Evolutionary conservation across 1,140 invertebrate genomes (phyloP), one percentile per base, ranked within the genome.

Genomic region (Babylonia areolata): DNA sequence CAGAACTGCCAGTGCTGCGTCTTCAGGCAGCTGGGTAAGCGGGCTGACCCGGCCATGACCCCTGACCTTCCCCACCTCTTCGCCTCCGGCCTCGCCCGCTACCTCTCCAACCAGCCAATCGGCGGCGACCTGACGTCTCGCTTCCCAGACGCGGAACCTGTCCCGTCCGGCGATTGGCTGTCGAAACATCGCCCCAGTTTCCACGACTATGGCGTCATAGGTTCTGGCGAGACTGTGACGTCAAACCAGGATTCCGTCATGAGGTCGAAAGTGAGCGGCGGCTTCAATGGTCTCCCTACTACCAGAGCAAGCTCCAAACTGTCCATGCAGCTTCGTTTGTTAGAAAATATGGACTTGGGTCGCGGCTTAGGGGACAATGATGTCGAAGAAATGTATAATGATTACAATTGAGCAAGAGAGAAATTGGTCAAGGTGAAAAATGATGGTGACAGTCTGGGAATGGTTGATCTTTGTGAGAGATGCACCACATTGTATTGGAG

Each of bases 1-100:
- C 37, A 84, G 82, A 84, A 84, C 69, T 84, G 82, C 69, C 39
- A 84, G 64, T 84, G 82, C 39, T 84, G 82, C 64, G 39, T 84
- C n/a, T 73, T 39, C 82, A 3, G 82, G 40, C 82, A 84, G 64
- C 35, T 84, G 31, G 81, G 82, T n/a, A 84, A 84, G 69, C 82
- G 82, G 3, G 51, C 64, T 12, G 12, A 40, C 40, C 12, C 82
- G 64, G 23, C 58, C 69, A 28, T 58, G 33, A 69, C 39, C 31
- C 23, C 9, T n/a, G 40, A 37, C 81, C 54, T 64, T 17, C 81
- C 35, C 1, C 28, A 42, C 20, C 78, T 42, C 54, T 80, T 31
- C n/a, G 11, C 51, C 28, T 12, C 46, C 23, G 78, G 11, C 37
- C 31, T 33, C 15, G 33, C 3, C 9, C 42, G 5, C 15, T 54